These are phyloP conservation scores for Cyprinodon variegatus DNA, from an alignment of 2,113 vertebrate species.

Conservation along the genomic window DNA sequence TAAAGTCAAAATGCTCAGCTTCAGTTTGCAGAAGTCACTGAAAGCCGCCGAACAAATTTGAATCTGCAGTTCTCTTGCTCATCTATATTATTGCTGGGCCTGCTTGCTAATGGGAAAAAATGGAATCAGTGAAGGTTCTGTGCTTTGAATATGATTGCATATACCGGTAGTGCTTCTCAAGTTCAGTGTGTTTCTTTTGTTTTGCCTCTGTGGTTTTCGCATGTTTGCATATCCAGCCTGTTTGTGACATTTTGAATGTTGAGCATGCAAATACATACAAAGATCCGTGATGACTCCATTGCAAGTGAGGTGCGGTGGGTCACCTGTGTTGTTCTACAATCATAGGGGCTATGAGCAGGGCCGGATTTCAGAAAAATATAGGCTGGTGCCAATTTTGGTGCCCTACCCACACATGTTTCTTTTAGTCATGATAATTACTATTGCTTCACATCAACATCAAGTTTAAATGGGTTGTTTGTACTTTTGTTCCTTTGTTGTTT, in stretches of 20 bases:
- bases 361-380: background rate
- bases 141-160: conserved; percentile 73
- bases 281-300: conserved; percentile 58
- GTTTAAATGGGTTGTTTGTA: background rate
- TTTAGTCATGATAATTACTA: background rate
- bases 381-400: background rate
- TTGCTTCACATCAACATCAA: background rate
- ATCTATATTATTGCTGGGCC: conserved; percentile 53
- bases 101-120: conserved; percentile 55
- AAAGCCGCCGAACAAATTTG: conserved; percentile 62
- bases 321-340: conserved; percentile 47
- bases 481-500: background rate
- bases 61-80: conserved; percentile 70
- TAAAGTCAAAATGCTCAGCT: conserved; percentile 74
- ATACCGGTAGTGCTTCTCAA: conserved; percentile 53
- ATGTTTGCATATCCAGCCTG: conserved; percentile 79
- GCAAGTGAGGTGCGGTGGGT: conserved; percentile 53
- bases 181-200: conserved; percentile 50
- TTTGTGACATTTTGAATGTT: conserved; percentile 73
- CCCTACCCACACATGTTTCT: background rate
- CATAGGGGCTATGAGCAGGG: conserved; percentile 34
- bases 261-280: conserved; percentile 78
- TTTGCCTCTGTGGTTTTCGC: conserved; percentile 77
- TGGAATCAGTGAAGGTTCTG: conserved; percentile 57
- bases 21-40: conserved; percentile 65